Conservation (phyloP, 2,888 invertebrate species). For the Xestia c-nigrum region DNA sequence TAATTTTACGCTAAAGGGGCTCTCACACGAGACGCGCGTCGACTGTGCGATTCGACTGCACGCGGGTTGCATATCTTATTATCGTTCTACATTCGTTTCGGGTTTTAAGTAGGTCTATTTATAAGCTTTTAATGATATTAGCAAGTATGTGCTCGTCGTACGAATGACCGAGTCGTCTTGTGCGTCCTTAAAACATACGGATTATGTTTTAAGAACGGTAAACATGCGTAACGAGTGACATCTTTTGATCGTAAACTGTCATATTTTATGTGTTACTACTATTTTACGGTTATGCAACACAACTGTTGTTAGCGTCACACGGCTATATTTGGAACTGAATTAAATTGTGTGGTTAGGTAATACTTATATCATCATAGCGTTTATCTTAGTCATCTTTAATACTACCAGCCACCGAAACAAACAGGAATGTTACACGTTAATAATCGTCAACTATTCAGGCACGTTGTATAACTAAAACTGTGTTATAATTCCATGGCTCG, state of each 20-base stretch:
- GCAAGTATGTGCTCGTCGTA: constrained; percentile 67
- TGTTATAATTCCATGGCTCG: neutral
- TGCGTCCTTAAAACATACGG: constrained; percentile 65
- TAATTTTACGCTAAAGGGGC: constrained; percentile 63
- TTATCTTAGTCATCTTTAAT: neutral
- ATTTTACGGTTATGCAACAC: constrained; percentile 41
- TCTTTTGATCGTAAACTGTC: constrained; percentile 53
- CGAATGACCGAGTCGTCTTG: constrained; percentile 65
- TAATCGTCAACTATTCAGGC: neutral
- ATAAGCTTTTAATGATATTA: constrained; percentile 75
- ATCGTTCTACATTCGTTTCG: constrained; percentile 60
- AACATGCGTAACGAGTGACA: constrained; percentile 50
- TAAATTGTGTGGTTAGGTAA: constrained; percentile 1
- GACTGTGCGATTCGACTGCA: constrained; percentile 67
- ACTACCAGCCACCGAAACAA: neutral
- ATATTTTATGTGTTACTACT: constrained; percentile 46
- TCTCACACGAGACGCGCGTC: constrained; percentile 63
- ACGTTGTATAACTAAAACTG: neutral
- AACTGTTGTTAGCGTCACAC: constrained; percentile 23
- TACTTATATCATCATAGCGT: neutral
- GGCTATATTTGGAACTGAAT: constrained; percentile 36
- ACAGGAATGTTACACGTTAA: neutral
- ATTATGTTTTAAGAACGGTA: constrained; percentile 57
- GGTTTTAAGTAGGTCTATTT: constrained; percentile 68
- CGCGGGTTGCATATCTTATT: constrained; percentile 67